phyloP scores from a whole-genome alignment of 2,888 invertebrate species.

The Ormyrus thymus region DNA sequence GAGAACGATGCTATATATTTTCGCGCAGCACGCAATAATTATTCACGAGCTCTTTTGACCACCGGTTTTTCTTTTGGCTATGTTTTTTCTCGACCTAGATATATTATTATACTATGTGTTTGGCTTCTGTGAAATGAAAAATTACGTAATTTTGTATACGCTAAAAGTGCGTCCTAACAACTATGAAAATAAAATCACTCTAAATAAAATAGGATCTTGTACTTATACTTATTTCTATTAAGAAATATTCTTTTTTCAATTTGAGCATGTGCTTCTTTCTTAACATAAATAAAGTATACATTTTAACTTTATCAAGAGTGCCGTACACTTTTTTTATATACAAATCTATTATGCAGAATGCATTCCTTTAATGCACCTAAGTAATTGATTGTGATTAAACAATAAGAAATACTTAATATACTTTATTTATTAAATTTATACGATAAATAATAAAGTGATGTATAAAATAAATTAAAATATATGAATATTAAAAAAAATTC shows the following conservation, averaged over 20 bases:
- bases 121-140: constrained; percentile 38
- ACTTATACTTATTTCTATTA: constrained; percentile 4
- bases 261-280: constrained; percentile 44
- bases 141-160: constrained; percentile 11
- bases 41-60: constrained; percentile 49
- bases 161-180: constrained; percentile 32
- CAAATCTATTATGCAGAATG: constrained; percentile 28
- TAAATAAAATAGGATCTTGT: background rate
- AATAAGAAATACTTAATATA: constrained; percentile 5
- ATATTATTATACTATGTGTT: constrained; percentile 23
- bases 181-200: constrained; percentile 19
- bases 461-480: constrained; percentile 8
- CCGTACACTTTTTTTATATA: constrained; percentile 21
- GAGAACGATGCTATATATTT: constrained; percentile 9
- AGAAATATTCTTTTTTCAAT: constrained; percentile 18
- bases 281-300: constrained; percentile 20
- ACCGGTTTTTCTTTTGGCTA: constrained; percentile 31
- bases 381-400: constrained; percentile 4
- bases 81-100: constrained; percentile 29
- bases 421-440: constrained; percentile 4
- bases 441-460: constrained; percentile 3
- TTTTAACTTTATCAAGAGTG: constrained; percentile 17
- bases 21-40: constrained; percentile 52
- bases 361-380: constrained; percentile 33
- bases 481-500: constrained; percentile 25